Evolutionary conservation across 2,797 vertebrate species (phyloP), one percentile per base, ranked within the genome.

Genomic region (Catamblyrhynchus diadema): DNA sequence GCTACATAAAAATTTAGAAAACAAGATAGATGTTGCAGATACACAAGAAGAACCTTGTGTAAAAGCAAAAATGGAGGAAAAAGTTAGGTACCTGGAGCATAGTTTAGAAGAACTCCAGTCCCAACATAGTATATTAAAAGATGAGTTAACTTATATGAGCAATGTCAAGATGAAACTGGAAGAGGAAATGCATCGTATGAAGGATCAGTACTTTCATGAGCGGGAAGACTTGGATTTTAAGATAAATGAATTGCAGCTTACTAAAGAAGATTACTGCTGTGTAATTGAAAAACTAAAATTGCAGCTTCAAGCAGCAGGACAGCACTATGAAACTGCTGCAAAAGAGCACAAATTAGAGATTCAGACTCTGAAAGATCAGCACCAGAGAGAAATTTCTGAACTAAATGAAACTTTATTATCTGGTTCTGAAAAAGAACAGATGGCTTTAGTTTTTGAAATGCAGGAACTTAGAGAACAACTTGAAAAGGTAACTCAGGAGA

Each of bases 161-260:
- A 99, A 99, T 88, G 97, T 99, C 88, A 99, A 99, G 78, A 93
- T 96, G n/a, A 98, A 98, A 94, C 98, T 99, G 15, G 99, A 99
- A 94, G 97, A 98, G 45, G 98, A 99, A 82, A 97, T 99, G 71
- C 98, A 98, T 14, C 98, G 96, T 57, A 53, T 97, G 80, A 99
- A 98, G 90, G 98, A 99, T 88, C 99, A 99, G 66, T 99, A 99
- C 91, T 98, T 98, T 80, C 97, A 98, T 72, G 99, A 99, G 90
- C 98, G 97, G 78, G 99, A 99, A 93, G 99, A 99, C 82, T 96
- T 99, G 74, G 99, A 99, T 84, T 99, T 99, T 93, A 99, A 99
- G 97, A 98, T 99, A 84, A 98, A 99, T 91, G 99, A 99, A 96
- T 90, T 99, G 54, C 98, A 99, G 67, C 98, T 99, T 97, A 97